phyloP scores from a whole-genome alignment of 2,888 invertebrate genomes.

The Criorhina ranunculi region DNA sequence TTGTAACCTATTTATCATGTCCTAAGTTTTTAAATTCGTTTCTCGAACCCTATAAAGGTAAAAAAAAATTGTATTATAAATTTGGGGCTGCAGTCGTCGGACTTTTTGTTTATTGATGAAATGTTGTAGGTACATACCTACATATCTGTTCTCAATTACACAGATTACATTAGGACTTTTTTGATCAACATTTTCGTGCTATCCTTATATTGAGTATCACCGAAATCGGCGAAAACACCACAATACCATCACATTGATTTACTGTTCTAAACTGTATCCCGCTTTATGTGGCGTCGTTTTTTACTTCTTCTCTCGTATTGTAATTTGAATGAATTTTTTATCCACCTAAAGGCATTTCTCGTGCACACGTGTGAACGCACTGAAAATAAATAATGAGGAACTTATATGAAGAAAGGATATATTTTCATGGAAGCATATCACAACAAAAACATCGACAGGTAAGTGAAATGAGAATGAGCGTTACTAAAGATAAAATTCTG shows the following conservation, averaged over 20 bases:
- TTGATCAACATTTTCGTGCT: too few relatives aligned
- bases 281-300: neutral
- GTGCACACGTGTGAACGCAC: constrained; percentile 37
- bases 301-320: neutral
- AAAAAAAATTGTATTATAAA: too few relatives aligned
- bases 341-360: constrained; percentile 28
- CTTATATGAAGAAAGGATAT: constrained; percentile 13
- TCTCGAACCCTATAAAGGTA: too few relatives aligned
- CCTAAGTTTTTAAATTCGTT: too few relatives aligned
- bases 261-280: neutral
- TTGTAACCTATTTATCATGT: too few relatives aligned
- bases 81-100: too few relatives aligned
- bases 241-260: neutral
- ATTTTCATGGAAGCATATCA: constrained; percentile 25
- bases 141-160: too few relatives aligned
- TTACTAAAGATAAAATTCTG: constrained; percentile 12
- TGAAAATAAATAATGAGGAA: constrained; percentile 34
- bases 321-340: constrained; percentile 36
- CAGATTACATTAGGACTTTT: too few relatives aligned
- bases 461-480: neutral
- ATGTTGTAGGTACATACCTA: too few relatives aligned
- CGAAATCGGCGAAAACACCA: too few relatives aligned
- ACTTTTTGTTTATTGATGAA: too few relatives aligned
- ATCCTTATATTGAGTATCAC: too few relatives aligned
- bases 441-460: constrained; percentile 6